Percentiles rank a stretch among this genome's conserved stretches.
phyloP scores from a whole-genome alignment of 2,113 vertebrate genomes.

The Phylloscopus trochilus region DNA sequence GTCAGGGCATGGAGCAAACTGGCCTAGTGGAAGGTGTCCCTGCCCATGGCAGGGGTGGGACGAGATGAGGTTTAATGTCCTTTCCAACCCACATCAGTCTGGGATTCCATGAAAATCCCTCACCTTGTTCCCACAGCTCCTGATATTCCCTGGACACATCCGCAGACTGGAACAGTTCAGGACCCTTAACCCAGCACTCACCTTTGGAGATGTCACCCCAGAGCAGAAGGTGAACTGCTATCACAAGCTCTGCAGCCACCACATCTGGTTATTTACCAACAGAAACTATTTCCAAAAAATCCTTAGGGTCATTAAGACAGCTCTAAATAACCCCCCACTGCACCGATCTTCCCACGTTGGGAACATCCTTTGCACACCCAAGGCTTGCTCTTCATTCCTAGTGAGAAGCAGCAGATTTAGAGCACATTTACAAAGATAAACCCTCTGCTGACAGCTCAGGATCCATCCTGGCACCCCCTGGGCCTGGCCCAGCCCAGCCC shows the following conservation, averaged over 20 bases:
- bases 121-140: neutral
- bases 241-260: neutral
- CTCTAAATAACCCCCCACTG: neutral
- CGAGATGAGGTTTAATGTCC: neutral
- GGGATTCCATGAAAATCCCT: neutral
- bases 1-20: neutral
- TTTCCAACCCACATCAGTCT: neutral
- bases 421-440: accelerated
- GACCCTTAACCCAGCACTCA: neutral
- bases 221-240: neutral
- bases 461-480: too few relatives aligned
- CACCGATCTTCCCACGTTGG: accelerated
- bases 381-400: accelerated
- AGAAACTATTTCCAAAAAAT: neutral
- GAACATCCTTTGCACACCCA: accelerated
- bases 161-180: neutral
- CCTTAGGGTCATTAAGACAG: neutral
- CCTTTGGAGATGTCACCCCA: neutral
- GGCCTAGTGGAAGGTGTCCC: neutral
- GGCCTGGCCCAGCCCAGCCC: neutral
- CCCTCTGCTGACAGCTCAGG: neutral
- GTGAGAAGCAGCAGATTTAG: neutral
- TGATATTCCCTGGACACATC: neutral
- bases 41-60: neutral
- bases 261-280: neutral